These are phyloP conservation scores for Ceratosolen fusciceps DNA, from an alignment of 1,140 invertebrate species.

Conservation along the genomic window DNA sequence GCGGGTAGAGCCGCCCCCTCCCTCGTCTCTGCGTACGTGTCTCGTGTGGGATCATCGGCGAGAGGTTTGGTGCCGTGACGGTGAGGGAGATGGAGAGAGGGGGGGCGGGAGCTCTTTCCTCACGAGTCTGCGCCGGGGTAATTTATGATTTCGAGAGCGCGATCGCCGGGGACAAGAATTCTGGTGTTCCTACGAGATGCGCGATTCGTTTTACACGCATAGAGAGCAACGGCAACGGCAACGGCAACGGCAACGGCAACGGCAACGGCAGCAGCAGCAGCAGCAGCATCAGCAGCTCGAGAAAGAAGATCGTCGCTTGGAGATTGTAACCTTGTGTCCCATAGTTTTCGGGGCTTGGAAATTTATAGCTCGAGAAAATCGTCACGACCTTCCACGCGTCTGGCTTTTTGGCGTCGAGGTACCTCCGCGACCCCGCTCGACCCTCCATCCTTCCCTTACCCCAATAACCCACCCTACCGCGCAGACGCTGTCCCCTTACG, in stretches of 20 bases:
- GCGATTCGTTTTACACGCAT: constrained; percentile 27
- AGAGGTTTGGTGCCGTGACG: neutral
- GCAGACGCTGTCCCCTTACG: neutral
- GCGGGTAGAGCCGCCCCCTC: neutral
- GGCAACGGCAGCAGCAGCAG: no score
- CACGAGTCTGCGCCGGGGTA: constrained; percentile 3
- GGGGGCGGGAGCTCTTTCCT: neutral
- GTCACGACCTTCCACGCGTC: neutral
- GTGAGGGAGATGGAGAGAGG: neutral
- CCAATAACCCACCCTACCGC: neutral
- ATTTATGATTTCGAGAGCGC: constrained; percentile 37
- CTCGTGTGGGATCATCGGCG: neutral
- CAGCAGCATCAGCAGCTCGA: no score
- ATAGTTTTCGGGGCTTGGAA: neutral
- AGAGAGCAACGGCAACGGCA: no score
- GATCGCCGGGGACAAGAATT: constrained; percentile 5
- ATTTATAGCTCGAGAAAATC: constrained; percentile 37
- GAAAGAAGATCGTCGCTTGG: constrained; percentile 2
- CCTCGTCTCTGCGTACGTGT: no score
- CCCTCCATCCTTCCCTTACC: neutral
- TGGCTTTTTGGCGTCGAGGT: neutral
- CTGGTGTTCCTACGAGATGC: constrained; percentile 1
- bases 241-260: no score
- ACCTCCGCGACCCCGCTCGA: neutral
- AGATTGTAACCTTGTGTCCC: constrained; percentile 24